Conservation (phyloP, 2,113 vertebrate species). For the Girardinichthys multiradiatus region DNA sequence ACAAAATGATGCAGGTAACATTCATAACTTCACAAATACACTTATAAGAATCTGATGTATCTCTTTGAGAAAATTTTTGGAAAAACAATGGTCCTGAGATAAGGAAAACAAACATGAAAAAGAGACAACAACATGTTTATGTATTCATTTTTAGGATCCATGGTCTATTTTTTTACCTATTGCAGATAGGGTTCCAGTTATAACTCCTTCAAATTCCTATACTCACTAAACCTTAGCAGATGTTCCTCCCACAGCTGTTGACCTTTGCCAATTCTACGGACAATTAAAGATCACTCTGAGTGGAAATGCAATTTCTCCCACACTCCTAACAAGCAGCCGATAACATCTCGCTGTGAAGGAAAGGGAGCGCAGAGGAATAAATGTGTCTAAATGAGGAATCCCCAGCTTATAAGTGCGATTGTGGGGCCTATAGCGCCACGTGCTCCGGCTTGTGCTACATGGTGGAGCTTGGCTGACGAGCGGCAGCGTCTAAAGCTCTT, state of each 20-base stretch:
- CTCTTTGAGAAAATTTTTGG: neutral
- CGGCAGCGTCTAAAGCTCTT: slow-evolving; percentile 75
- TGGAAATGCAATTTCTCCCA: slow-evolving; percentile 68
- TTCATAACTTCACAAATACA: neutral
- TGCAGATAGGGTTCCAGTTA: neutral
- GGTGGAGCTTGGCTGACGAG: slow-evolving; percentile 55
- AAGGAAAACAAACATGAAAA: neutral
- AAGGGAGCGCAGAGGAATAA: slow-evolving; percentile 55
- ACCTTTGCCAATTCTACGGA: slow-evolving; percentile 61
- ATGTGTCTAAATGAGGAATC: slow-evolving; percentile 57
- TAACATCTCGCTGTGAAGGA: slow-evolving; percentile 63
- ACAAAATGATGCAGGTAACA: no score
- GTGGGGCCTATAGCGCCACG: slow-evolving; percentile 49
- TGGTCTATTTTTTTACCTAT: neutral
- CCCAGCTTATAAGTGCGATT: slow-evolving; percentile 46
- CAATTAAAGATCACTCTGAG: slow-evolving; percentile 75
- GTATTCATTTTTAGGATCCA: neutral
- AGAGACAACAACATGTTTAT: no score
- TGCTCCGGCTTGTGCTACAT: slow-evolving; percentile 34
- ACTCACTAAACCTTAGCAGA: slow-evolving; percentile 57
- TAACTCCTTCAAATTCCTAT: slow-evolving; percentile 37
- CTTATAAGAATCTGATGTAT: neutral
- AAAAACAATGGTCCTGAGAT: neutral
- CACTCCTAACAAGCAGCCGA: slow-evolving; percentile 67
- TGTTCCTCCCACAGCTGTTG: slow-evolving; percentile 61